Percentiles rank a stretch among this genome's conserved stretches.
These are phyloP conservation scores for Diacarnus erythraeanus DNA, from an alignment of 37 sponge, comb jelly and placozoan species.

Conservation along the genomic window DNA sequence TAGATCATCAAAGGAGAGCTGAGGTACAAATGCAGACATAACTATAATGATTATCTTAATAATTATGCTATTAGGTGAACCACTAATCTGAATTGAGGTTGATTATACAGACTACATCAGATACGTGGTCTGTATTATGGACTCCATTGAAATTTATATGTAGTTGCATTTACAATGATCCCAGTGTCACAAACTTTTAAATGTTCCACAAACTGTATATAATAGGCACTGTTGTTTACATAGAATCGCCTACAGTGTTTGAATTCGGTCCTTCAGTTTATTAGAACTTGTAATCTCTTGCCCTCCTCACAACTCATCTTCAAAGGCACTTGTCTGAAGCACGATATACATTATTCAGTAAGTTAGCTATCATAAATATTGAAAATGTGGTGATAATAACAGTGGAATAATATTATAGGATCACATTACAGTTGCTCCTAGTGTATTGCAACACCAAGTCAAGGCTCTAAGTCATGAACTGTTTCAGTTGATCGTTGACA, in stretches of 20 bases:
- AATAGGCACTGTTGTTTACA: no score
- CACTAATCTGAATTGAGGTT: background rate
- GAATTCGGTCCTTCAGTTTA: conserved; percentile 13
- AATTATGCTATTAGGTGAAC: background rate
- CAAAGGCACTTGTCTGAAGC: conserved; percentile 30
- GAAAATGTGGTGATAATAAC: no score
- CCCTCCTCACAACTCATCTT: conserved; percentile 37
- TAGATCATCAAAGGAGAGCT: conserved; percentile 37
- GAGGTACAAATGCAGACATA: conserved; percentile 5
- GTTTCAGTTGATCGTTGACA: conserved; percentile 23
- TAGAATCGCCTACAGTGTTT: conserved; percentile 27
- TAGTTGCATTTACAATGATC: no score
- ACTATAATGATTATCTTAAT: background rate
- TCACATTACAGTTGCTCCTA: conserved; percentile 33
- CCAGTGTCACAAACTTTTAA: no score
- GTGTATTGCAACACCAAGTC: conserved; percentile 55
- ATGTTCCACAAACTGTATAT: no score
- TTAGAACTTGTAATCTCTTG: conserved; percentile 10
- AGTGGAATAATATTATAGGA: conserved; percentile 14
- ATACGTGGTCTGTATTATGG: no score
- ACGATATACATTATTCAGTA: conserved; percentile 56
- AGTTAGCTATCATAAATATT: conserved; percentile 3
- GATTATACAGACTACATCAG: no score
- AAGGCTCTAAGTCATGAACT: conserved; percentile 35
- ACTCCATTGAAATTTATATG: no score